Evolutionary conservation across 92 coral and sea anemone species (phyloP), one percentile per base, ranked within the genome.

Genomic region (Porites lobata): DNA sequence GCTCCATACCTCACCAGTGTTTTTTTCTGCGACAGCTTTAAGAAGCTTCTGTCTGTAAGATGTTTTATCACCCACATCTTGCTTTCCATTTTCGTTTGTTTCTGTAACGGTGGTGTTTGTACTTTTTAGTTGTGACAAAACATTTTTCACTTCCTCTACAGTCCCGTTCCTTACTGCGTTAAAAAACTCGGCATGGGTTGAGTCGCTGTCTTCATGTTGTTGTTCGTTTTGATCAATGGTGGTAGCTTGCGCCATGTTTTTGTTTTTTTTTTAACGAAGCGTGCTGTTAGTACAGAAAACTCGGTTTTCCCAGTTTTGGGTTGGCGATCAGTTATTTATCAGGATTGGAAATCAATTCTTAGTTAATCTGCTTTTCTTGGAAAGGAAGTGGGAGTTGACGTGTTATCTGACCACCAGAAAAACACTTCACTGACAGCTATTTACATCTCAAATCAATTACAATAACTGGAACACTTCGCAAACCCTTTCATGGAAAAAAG

Each of bases 1-100:
- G 21, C 22, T 67, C 85, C 75, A 67, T 26, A 80, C 85, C 26
- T 18, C 24, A 2, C 13, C 53, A 24, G 18, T 65, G 13, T 80
- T 73, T 7, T 67, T 68, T 52, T 29, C 9, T 53, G 4, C 52
- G 9, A 80, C 32, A 50, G 85, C 85, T 9, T 50, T 7, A 64
- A 65, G 24, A 24, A 80, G 85, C 18, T 80, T 50, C 59, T 20
- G 72, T 72, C 26, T 79, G n/a, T 65, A 38, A 18, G 52, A 56
- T 11, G 20, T 11, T 56, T 0, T 13, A 0, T 14, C 29, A 26
- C 4, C 59, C 51, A 8, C 80, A 14, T 57, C 50, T 20, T 14
- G 8, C 8, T 21, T 11, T 19, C 22, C 63, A 14, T 75, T 32
- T 0, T 19, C 20, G 20, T 3, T 18, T 52, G 20, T 76, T 2